These are phyloP conservation scores for Pollenia labialis DNA, from an alignment of 2,888 invertebrate species.

Conservation along the genomic window DNA sequence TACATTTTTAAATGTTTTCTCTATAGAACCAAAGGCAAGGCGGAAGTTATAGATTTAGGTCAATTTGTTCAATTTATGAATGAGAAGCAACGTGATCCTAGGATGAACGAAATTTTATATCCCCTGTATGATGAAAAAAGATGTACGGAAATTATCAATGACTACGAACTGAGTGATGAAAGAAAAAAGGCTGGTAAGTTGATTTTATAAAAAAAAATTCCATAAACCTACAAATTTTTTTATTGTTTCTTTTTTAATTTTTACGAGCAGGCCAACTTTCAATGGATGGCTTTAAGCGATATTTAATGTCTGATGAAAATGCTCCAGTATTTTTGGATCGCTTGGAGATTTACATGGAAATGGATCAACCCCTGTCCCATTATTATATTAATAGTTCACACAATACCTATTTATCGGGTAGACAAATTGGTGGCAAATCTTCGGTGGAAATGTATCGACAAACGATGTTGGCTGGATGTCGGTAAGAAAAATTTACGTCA, in stretches of 20 bases:
- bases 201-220: not conserved
- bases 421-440: constrained; percentile 99
- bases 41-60: constrained; percentile 92
- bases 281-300: constrained; percentile 98
- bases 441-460: constrained; percentile 99
- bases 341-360: constrained; percentile 98
- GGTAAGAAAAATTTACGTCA: constrained; percentile 85
- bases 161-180: constrained; percentile 94
- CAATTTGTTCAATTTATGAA: constrained; percentile 97
- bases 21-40: constrained; percentile 93
- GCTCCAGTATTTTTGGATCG: constrained; percentile 99
- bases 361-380: constrained; percentile 99
- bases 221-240: not conserved
- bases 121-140: constrained; percentile 98
- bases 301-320: constrained; percentile 99
- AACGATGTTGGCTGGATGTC: constrained; percentile 97
- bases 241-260: constrained; percentile 56
- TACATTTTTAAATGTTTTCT: not conserved
- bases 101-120: constrained; percentile 99
- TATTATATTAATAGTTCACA: constrained; percentile 99
- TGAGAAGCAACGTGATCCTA: constrained; percentile 98
- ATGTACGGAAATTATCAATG: constrained; percentile 95
- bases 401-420: constrained; percentile 96
- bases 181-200: constrained; percentile 78
- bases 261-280: constrained; percentile 89